Conservation (phyloP, 1,140 invertebrate genomes). For the Asbolus verrucosus region DNA sequence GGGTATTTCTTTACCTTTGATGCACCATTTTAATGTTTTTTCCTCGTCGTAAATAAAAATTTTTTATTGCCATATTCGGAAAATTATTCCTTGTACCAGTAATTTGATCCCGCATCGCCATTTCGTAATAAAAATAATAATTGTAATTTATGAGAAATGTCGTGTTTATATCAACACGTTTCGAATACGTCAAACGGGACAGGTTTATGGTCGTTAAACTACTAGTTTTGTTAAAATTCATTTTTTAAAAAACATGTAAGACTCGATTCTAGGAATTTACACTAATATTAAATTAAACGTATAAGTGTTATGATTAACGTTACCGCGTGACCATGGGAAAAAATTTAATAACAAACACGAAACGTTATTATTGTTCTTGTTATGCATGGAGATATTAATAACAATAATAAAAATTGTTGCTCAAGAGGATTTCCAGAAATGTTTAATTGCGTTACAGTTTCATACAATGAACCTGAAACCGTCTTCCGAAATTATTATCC, state of each 20-base stretch:
- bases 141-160: not conserved
- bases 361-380: conserved; percentile 6
- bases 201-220: not conserved
- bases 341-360: conserved; percentile 12
- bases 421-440: not conserved
- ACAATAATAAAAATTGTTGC: conserved; percentile 23
- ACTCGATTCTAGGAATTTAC: conserved; percentile 4
- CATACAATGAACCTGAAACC: not conserved
- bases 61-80: too few relatives aligned
- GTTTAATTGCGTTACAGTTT: conserved; percentile 16
- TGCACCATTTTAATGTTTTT: conserved; percentile 7
- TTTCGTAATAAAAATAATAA: not conserved
- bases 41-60: too few relatives aligned
- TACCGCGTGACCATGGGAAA: conserved; percentile 27
- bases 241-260: conserved; percentile 24
- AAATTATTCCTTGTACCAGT: not conserved
- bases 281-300: conserved; percentile 18
- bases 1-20: conserved; percentile 7
- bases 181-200: conserved; percentile 5
- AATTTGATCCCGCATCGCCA: not conserved
- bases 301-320: conserved; percentile 23
- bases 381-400: conserved; percentile 15
- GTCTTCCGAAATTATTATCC: not conserved
- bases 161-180: not conserved
- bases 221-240: conserved; percentile 1